Evolutionary conservation across 2,113 vertebrate species (phyloP).

Genomic region (Boulengerochromis microlepis): DNA sequence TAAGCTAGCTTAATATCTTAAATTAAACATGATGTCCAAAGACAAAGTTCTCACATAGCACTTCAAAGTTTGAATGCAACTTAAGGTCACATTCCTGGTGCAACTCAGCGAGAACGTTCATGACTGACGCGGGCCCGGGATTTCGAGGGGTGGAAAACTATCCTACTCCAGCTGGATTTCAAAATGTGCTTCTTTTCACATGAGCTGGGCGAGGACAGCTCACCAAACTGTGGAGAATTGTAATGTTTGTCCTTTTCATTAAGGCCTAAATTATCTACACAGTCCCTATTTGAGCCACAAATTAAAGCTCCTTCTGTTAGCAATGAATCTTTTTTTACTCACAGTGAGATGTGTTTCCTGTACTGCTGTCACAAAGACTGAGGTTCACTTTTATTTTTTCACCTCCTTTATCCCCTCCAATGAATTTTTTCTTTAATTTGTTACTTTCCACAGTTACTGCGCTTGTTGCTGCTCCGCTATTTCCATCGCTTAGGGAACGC

Average conservation of each 20-base stretch:
- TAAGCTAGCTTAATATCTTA: background rate
- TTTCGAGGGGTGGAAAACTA: slow-evolving; percentile 96
- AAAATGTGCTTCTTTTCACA: slow-evolving; percentile 62
- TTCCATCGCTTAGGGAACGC: background rate
- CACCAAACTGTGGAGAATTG: background rate
- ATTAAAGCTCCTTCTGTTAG: background rate
- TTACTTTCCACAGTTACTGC: background rate
- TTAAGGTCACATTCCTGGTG: slow-evolving; percentile 97
- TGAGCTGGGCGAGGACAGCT: background rate
- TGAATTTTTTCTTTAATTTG: background rate
- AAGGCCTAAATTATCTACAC: background rate
- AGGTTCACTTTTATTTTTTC: background rate
- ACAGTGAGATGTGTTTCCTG: background rate
- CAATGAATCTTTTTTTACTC: background rate
- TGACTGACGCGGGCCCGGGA: slow-evolving; percentile 96
- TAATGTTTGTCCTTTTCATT: background rate
- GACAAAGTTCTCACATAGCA: slow-evolving; percentile 94
- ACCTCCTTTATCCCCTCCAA: background rate
- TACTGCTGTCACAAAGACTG: background rate
- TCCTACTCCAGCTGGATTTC: slow-evolving; percentile 90
- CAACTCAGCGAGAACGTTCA: slow-evolving; percentile 96
- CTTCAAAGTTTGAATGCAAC: slow-evolving; percentile 97
- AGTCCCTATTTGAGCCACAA: background rate
- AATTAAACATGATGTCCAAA: slow-evolving; percentile 79
- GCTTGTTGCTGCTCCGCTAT: background rate